Percentiles rank a stretch among this genome's conserved stretches.
Conservation (phyloP, 1,140 invertebrate genomes). For the Drosophila tsacasi region DNA sequence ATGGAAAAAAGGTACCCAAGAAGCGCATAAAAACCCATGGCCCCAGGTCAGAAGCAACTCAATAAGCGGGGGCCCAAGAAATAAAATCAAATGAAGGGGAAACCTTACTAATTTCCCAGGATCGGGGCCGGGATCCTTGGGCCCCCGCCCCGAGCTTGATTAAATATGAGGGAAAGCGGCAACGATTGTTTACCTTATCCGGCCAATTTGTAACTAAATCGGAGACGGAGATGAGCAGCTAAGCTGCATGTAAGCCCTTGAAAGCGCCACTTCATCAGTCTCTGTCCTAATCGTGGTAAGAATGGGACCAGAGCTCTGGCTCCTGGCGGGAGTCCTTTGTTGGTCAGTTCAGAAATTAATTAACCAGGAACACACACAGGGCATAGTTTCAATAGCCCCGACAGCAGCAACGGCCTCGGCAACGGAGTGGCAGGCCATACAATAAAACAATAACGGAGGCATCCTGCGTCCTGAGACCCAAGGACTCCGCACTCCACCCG, state of each 20-base stretch:
- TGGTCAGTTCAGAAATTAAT: conserved; percentile 78
- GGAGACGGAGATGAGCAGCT: conserved; percentile 50
- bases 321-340: conserved; percentile 60
- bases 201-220: conserved; percentile 80
- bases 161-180: conserved; percentile 69
- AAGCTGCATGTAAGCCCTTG: conserved; percentile 75
- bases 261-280: conserved; percentile 69
- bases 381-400: conserved; percentile 41
- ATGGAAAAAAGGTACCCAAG: conserved; percentile 29
- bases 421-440: conserved; percentile 30
- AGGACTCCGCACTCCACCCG: conserved; percentile 18
- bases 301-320: not conserved
- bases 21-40: conserved; percentile 70
- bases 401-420: not conserved
- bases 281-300: conserved; percentile 33
- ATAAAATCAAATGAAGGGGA: conserved; percentile 42
- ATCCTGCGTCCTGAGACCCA: conserved; percentile 12
- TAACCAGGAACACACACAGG: conserved; percentile 72
- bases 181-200: conserved; percentile 46
- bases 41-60: conserved; percentile 69
- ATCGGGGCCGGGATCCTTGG: not conserved
- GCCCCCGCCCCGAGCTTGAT: conserved; percentile 58
- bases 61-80: conserved; percentile 60
- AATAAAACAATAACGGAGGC: conserved; percentile 78
- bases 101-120: conserved; percentile 69